phyloP scores from a whole-genome alignment of 2,797 vertebrate species.

The Myripristis murdjan region DNA sequence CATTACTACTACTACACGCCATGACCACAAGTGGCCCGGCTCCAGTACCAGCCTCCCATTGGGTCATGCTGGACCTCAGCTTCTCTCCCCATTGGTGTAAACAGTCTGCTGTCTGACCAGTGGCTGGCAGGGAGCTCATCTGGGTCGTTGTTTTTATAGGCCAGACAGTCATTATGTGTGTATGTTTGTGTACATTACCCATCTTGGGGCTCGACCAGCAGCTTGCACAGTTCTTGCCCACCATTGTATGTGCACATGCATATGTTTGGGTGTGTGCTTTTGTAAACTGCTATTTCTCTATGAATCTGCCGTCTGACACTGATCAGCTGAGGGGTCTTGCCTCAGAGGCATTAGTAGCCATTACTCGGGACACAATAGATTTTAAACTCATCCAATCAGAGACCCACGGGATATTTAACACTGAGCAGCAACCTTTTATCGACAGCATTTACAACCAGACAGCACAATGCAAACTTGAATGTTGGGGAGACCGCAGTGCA shows the following conservation, averaged over 20 bases:
- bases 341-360: conserved; percentile 22
- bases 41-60: conserved; percentile 67
- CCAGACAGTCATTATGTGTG: conserved; percentile 44
- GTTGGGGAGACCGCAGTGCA: conserved; percentile 18
- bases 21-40: conserved; percentile 72
- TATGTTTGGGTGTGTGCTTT: conserved; percentile 34
- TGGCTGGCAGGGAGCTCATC: conserved; percentile 51
- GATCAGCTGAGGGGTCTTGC: conserved; percentile 65
- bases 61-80: conserved; percentile 48
- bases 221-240: conserved; percentile 39
- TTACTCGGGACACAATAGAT: conserved; percentile 57
- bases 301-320: conserved; percentile 51
- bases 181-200: conserved; percentile 57
- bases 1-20: conserved; percentile 79
- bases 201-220: conserved; percentile 25
- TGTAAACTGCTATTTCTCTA: conserved; percentile 43
- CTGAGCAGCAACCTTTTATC: conserved; percentile 29
- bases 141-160: conserved; percentile 55
- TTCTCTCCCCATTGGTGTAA: conserved; percentile 68
- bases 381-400: conserved; percentile 50
- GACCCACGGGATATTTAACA: conserved; percentile 40
- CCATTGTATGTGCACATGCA: conserved; percentile 14
- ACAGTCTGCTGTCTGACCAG: conserved; percentile 74
- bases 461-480: no score
- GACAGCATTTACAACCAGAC: conserved; percentile 32